Percentiles rank a stretch among this genome's conserved stretches.
These are phyloP conservation scores for Antheraea pernyi DNA, from an alignment of 1,140 invertebrate genomes.

Conservation along the genomic window DNA sequence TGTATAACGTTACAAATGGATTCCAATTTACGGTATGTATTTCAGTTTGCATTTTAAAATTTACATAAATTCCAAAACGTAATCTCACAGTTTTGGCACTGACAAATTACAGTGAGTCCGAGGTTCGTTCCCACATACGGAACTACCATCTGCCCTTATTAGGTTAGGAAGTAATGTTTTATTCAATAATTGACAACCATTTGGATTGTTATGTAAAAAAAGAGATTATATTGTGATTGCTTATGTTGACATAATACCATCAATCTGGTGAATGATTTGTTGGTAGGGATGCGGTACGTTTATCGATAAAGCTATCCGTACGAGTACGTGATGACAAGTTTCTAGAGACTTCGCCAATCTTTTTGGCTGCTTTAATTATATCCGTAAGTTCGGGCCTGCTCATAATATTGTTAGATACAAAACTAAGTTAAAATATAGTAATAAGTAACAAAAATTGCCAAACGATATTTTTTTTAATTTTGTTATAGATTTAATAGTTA, in stretches of 20 bases:
- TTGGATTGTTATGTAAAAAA: slow-evolving; percentile 68
- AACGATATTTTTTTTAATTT: too few species aligned
- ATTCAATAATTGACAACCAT: slow-evolving; percentile 55
- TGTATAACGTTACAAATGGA: background rate
- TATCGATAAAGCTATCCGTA: too few species aligned
- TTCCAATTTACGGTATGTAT: background rate
- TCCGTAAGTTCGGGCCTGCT: too few species aligned
- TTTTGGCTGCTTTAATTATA: too few species aligned
- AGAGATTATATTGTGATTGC: slow-evolving; percentile 36
- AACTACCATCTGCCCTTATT: slow-evolving; percentile 40
- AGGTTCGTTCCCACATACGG: slow-evolving; percentile 49
- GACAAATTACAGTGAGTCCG: slow-evolving; percentile 56
- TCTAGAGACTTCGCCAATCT: too few species aligned
- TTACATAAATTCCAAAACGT: background rate
- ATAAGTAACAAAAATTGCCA: too few species aligned
- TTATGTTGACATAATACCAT: slow-evolving; percentile 72
- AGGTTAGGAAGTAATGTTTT: slow-evolving; percentile 23
- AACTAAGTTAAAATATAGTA: too few species aligned
- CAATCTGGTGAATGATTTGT: slow-evolving; percentile 63
- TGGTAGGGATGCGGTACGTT: slow-evolving; percentile 26
- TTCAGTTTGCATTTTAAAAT: background rate
- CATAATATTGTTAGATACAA: too few species aligned
- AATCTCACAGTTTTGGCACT: slow-evolving; percentile 43
- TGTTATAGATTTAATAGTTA: too few species aligned
- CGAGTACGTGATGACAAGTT: too few species aligned